A percentile compares a stretch with the other conserved stretches of the same genome.
phyloP scores from a whole-genome alignment of 2,113 vertebrate genomes.

The Nibea albiflora region DNA sequence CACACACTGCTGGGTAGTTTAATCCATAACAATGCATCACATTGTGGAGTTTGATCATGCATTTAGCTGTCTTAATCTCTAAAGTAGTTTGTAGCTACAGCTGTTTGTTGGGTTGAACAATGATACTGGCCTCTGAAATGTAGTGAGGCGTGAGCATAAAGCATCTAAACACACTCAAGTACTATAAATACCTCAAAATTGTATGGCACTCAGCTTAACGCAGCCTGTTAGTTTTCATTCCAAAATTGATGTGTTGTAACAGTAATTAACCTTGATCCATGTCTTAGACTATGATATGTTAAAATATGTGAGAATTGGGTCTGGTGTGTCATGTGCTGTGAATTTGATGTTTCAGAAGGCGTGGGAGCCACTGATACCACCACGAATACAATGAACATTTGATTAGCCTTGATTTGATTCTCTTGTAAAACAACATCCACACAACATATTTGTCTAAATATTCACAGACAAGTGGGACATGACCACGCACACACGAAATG shows the following conservation, averaged over 20 bases:
- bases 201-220: background rate
- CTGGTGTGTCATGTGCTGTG: too few species aligned
- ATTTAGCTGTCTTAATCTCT: background rate
- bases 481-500: background rate
- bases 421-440: background rate
- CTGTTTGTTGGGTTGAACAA: background rate
- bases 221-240: too few species aligned
- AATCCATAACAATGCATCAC: background rate
- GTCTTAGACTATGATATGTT: too few species aligned
- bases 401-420: constrained; percentile 4
- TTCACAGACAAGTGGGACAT: background rate
- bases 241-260: too few species aligned
- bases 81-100: background rate
- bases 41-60: background rate
- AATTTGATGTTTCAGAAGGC: too few species aligned
- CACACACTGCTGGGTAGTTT: background rate
- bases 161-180: background rate
- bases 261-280: too few species aligned
- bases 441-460: background rate
- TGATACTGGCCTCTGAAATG: too few species aligned
- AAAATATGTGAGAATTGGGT: too few species aligned
- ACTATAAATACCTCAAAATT: background rate
- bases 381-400: background rate
- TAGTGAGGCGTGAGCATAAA: background rate
- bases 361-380: too few species aligned